These are phyloP conservation scores for Syndactyla subalaris DNA, from an alignment of 2,797 vertebrate genomes.

Conservation along the genomic window DNA sequence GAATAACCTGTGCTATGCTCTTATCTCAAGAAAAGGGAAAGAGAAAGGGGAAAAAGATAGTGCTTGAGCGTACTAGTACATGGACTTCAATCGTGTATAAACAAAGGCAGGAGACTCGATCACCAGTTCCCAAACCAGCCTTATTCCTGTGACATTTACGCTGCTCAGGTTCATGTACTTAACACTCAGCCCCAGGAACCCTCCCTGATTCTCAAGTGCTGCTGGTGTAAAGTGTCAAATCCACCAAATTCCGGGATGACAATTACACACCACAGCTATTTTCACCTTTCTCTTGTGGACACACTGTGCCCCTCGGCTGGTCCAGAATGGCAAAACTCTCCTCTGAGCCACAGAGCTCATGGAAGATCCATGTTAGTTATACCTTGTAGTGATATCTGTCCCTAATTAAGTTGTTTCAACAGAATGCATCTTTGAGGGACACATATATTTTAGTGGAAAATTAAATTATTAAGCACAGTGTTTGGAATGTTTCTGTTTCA, in stretches of 20 bases:
- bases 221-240: constrained; percentile 19
- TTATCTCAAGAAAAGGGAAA: constrained; percentile 23
- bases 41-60: background rate
- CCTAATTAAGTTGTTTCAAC: background rate
- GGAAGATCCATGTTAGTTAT: background rate
- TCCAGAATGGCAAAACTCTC: background rate
- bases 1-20: constrained; percentile 1
- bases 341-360: background rate
- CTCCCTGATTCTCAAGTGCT: background rate
- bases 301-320: fast-evolving
- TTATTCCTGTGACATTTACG: background rate
- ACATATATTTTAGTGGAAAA: background rate
- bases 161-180: constrained; percentile 21
- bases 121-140: background rate
- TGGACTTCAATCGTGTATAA: background rate
- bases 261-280: background rate
- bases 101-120: background rate
- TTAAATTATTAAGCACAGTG: background rate
- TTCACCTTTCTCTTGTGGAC: constrained; percentile 6
- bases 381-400: background rate
- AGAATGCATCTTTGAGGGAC: background rate
- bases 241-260: background rate
- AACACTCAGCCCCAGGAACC: background rate
- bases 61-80: fast-evolving
- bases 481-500: background rate